Base-by-base conservation (phyloP, 2,113 vertebrate species). In the Spizaetus ornatus region DNA sequence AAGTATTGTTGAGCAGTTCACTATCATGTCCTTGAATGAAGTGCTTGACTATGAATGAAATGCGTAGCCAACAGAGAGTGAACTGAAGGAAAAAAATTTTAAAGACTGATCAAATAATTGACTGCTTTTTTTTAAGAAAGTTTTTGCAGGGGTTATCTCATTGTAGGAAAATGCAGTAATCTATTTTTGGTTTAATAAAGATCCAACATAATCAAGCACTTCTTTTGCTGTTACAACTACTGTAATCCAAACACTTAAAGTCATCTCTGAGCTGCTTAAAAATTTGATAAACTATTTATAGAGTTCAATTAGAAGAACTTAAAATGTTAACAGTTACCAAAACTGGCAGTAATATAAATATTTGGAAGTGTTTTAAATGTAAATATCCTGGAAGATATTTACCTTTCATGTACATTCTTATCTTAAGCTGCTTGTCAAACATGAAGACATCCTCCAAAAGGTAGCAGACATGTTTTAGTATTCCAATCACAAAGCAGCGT, bases 311-410 rank as follows among this genome's bases (percentile, higher is more conserved):
- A 92, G 27, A 71, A 80, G 34, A 93, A 92, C n/a, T 71, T 63
- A 74, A 90, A 93, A 86, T 79, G 38, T 92, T 94, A 95, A 56
- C 32, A 78, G 67, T 90, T 82, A 94, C 40, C 45, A 82, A 90
- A 96, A 83, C 29, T 92, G 40, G 7, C 16, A 62, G 17, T n/a
- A 82, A 12, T 59, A 89, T 71, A 89, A 92, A 91, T 93, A 42
- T 92, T 93, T 92, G 27, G 29, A 80, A 61, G 7, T 23, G 71
- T 50, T 93, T 94, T 23, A 52, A 84, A n/a, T 53, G 17, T 58
- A 93, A 93, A 63, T 94, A 87, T 65, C 32, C 19, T 42, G 19
- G 34, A 91, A 83, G 48, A 50, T 67, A 82, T 91, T 95, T 82
- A 72, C 27, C 11, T 90, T 93, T 88, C 47, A 48, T 58, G 9